Evolutionary conservation across 2,797 vertebrate species (phyloP), one percentile per base, ranked within the genome.

Genomic region (Yasuhikotakia modesta): DNA sequence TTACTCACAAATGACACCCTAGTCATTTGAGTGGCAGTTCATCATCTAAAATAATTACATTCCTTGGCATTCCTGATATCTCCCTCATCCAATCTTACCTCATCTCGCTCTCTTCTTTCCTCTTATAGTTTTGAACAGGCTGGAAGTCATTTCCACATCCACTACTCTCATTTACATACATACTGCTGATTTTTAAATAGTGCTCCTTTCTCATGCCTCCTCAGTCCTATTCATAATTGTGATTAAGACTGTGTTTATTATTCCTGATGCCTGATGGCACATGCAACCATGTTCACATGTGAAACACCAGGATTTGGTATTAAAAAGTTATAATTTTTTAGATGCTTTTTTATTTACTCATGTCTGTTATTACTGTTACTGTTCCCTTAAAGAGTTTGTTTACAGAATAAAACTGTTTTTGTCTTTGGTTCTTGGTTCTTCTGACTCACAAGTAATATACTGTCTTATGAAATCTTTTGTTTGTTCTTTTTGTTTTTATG

Each of bases 1-100:
- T 84, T 84, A 73, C 82, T 85, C 72, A 68, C 76, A 83, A 86
- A 87, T 87, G 74, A 82, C 82, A 74, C 75, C 70, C 74, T 12
- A 61, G 35, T 70, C 35, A 11, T 79, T 52, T 70, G 82, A 81
- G 58, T 80, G 81, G 68, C 81, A 79, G 82, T 86, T 79, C 78
- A 82, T 87, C 71, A 79, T 81, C 84, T 75, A 52, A 64, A 81
- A 82, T 78, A 43, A 82, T 85, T 82, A 78, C 46, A 50, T 80
- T 84, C n/a, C n/a, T n/a, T 81, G 83, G 81, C 63, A 52, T 83
- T 80, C 60, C 45, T 79, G 71, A 73, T 35, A 2, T 61, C 24
- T 21, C 48, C 67, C 75, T 60, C 60, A 5, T 76, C 24, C 21
- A 60, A 63, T 45, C 45, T 55, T 27, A 52, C 50, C 64, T 48